Evolutionary conservation across 2,888 invertebrate species (phyloP).

Genomic region (Dioctria linearis): DNA sequence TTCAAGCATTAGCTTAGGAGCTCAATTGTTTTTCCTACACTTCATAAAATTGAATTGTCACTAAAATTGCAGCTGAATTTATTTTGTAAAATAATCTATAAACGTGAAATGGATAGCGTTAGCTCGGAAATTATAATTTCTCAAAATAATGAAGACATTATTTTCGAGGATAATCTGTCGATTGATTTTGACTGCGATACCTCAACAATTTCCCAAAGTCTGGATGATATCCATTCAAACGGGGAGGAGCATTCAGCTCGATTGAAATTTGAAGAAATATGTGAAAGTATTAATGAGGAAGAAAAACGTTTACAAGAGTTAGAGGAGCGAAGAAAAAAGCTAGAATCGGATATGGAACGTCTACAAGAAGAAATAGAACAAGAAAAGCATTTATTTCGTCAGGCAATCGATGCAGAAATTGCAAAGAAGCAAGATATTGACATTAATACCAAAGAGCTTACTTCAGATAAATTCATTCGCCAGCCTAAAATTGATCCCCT

Average conservation of each 20-base stretch:
- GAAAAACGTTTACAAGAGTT: slow-evolving; percentile 49
- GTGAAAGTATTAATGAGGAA: slow-evolving; percentile 53
- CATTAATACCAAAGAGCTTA: background rate
- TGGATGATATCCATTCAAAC: background rate
- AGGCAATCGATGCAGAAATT: slow-evolving; percentile 54
- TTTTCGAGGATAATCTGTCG: background rate
- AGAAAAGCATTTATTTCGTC: slow-evolving; percentile 52
- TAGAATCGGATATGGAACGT: slow-evolving; percentile 55
- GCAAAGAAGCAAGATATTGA: slow-evolving; percentile 27
- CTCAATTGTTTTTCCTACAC: no score
- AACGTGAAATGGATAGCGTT: background rate
- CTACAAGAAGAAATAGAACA: slow-evolving; percentile 55
- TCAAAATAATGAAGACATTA: background rate
- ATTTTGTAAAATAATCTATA: background rate
- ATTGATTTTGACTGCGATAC: background rate
- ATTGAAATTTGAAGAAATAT: slow-evolving; percentile 50
- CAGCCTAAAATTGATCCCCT: slow-evolving; percentile 49
- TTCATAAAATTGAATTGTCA: no score
- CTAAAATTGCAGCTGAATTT: background rate
- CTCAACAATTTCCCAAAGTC: background rate
- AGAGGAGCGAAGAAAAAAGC: slow-evolving; percentile 48
- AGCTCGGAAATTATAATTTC: no score
- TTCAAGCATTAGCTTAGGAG: no score
- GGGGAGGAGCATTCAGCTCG: background rate
- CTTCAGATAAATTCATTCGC: no score